phyloP scores from a whole-genome alignment of 2,797 vertebrate species.

The Eulemur rubriventer region DNA sequence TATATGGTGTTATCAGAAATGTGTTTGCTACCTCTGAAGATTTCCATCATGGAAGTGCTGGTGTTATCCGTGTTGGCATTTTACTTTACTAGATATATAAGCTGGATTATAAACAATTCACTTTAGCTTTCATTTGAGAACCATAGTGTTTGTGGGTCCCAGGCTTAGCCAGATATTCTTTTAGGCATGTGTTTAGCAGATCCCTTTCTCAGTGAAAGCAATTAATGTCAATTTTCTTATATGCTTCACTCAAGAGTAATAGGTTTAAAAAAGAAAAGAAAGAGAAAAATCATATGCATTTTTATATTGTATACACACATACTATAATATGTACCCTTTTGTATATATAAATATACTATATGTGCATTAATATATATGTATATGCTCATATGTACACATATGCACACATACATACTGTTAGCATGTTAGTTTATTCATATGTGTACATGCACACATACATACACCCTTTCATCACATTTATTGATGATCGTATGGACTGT shows the following conservation, averaged over 20 bases:
- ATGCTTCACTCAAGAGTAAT: background rate
- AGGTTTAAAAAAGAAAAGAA: background rate
- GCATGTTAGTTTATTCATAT: background rate
- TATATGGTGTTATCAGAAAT: background rate
- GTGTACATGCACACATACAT: background rate
- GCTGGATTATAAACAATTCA: constrained; percentile 18
- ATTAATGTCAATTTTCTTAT: constrained; percentile 23
- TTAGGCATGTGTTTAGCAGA: constrained; percentile 18
- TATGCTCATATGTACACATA: background rate
- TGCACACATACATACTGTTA: background rate
- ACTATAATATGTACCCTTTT: background rate
- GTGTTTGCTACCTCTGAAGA: constrained; percentile 24
- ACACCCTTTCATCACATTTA: background rate
- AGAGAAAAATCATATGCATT: background rate
- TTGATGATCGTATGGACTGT: background rate
- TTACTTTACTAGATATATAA: background rate
- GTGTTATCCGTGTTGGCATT: background rate
- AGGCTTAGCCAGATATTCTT: constrained; percentile 34
- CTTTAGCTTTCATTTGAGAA: constrained; percentile 57
- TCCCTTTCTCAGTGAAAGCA: background rate
- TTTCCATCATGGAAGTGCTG: background rate
- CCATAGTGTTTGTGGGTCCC: background rate
- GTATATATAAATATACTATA: background rate
- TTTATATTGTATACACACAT: background rate
- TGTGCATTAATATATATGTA: too few relatives aligned